phyloP scores from a whole-genome alignment of 1,140 invertebrate genomes.

The Orchestia grillus region DNA sequence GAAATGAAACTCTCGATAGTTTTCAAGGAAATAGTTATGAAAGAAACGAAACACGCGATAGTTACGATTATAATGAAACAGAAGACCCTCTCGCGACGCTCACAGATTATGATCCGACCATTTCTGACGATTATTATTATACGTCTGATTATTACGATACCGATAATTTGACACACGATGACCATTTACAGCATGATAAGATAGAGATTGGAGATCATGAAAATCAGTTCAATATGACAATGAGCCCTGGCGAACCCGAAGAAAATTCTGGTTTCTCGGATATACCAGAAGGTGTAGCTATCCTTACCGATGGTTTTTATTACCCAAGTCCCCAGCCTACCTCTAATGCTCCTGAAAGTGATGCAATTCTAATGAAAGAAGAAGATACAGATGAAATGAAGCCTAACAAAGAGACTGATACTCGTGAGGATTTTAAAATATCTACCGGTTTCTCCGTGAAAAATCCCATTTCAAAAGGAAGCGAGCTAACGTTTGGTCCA shows the following conservation, averaged over 20 bases:
- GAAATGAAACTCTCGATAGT: not conserved
- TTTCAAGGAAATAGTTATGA: not conserved
- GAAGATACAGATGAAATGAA: not conserved
- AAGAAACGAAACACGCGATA: not conserved
- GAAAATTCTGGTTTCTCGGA: constrained; percentile 4
- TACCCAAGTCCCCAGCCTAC: not conserved
- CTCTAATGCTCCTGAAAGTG: not conserved
- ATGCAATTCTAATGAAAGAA: not conserved
- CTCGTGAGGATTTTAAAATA: not conserved
- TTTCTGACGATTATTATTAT: not conserved
- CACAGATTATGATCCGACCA: not conserved
- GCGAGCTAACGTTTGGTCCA: constrained; percentile 15
- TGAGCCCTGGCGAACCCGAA: not conserved
- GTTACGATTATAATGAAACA: not conserved
- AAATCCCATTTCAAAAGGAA: constrained; percentile 3
- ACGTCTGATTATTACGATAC: not conserved
- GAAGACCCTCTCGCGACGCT: not conserved
- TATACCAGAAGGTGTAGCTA: not conserved
- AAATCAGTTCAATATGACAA: not conserved
- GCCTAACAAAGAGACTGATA: not conserved
- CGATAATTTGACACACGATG: not conserved
- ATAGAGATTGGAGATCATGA: not conserved
- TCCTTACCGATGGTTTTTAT: constrained; percentile 34
- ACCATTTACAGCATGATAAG: not conserved
- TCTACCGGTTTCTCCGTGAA: constrained; percentile 21